Evolutionary conservation across 2,888 invertebrate genomes (phyloP).

Genomic region (Malthinus seriepunctatus): DNA sequence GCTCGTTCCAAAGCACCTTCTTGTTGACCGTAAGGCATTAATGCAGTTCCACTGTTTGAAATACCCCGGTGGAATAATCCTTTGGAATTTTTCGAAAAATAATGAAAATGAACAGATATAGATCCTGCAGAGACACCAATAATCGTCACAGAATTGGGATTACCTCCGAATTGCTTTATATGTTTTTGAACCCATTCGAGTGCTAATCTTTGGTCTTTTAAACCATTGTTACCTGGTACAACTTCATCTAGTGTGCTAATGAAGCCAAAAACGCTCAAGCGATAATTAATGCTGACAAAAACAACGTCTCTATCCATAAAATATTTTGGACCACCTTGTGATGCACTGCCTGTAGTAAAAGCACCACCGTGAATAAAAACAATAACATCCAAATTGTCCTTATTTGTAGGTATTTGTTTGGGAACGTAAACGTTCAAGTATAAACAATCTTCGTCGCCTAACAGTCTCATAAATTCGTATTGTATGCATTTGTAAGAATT

Average conservation of each 20-base stretch:
- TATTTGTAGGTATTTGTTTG: slow-evolving; percentile 40
- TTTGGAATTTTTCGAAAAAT: slow-evolving; percentile 64
- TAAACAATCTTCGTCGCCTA: slow-evolving; percentile 66
- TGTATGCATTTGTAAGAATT: neutral
- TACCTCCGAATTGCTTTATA: slow-evolving; percentile 68
- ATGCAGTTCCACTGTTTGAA: slow-evolving; percentile 68
- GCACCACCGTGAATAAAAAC: slow-evolving; percentile 65
- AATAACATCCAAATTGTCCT: slow-evolving; percentile 59
- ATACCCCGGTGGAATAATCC: slow-evolving; percentile 62
- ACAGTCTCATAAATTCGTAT: slow-evolving; percentile 6
- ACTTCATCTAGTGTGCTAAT: slow-evolving; percentile 69
- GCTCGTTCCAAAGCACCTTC: slow-evolving; percentile 62
- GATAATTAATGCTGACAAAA: slow-evolving; percentile 66
- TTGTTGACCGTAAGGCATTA: slow-evolving; percentile 59
- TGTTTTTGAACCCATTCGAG: slow-evolving; percentile 68
- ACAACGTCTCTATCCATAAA: slow-evolving; percentile 65
- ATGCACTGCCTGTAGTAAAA: slow-evolving; percentile 60
- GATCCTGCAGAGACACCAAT: slow-evolving; percentile 71
- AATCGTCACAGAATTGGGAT: slow-evolving; percentile 66
- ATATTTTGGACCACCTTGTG: slow-evolving; percentile 53
- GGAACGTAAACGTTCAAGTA: slow-evolving; percentile 64
- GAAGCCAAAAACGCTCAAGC: slow-evolving; percentile 70
- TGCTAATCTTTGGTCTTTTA: slow-evolving; percentile 71
- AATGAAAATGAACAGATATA: slow-evolving; percentile 71
- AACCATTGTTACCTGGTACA: slow-evolving; percentile 68